Evolutionary conservation across 2,113 vertebrate genomes (phyloP).

Genomic region (Sapajus apella): DNA sequence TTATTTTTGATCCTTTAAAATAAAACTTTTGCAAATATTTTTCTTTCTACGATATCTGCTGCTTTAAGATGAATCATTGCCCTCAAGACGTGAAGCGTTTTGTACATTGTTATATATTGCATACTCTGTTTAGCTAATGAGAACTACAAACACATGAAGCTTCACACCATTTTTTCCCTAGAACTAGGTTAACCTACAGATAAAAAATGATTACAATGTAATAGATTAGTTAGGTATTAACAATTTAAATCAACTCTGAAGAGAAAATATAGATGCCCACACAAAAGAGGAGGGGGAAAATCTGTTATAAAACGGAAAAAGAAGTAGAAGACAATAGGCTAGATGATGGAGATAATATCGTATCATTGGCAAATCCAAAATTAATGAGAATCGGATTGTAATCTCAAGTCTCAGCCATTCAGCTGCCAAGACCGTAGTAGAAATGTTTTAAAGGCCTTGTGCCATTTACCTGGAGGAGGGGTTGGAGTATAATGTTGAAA

Average conservation of each 20-base stretch:
- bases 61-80: constrained; percentile 43
- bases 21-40: constrained; percentile 65
- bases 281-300: not conserved
- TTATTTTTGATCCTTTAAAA: constrained; percentile 66
- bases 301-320: not conserved
- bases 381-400: constrained; percentile 25
- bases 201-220: constrained; percentile 45
- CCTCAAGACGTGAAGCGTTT: constrained; percentile 35
- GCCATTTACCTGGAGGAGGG: constrained; percentile 19
- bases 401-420: constrained; percentile 25
- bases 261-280: not conserved
- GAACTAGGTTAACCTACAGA: constrained; percentile 55
- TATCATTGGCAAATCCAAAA: constrained; percentile 35
- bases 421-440: not conserved
- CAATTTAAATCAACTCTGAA: constrained; percentile 48
- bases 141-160: constrained; percentile 11
- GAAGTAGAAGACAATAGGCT: not conserved
- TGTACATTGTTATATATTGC: not conserved
- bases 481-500: not conserved
- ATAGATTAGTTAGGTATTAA: constrained; percentile 47
- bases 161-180: constrained; percentile 8
- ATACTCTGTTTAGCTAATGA: not conserved
- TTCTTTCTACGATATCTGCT: not conserved
- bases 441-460: constrained; percentile 27
- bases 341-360: not conserved